Conservation (phyloP, 64 coral and sea anemone species). For the Actinia tenebrosa region DNA sequence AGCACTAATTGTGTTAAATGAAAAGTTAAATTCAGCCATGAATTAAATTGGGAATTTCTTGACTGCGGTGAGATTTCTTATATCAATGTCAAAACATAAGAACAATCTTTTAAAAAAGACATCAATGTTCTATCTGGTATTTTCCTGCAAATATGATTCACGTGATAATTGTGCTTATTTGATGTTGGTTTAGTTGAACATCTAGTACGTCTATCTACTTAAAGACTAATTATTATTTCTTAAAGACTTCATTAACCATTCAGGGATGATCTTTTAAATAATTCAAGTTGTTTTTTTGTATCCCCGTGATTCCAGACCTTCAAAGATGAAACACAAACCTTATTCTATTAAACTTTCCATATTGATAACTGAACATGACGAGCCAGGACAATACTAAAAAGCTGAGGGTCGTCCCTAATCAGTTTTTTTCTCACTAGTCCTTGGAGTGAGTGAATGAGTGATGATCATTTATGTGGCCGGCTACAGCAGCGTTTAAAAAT, state of each 20-base stretch:
- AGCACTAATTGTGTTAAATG: too few species aligned
- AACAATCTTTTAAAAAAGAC: too few species aligned
- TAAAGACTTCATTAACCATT: not conserved
- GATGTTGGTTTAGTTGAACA: not conserved
- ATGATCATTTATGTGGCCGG: not conserved
- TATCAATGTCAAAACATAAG: too few species aligned
- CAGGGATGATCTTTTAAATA: constrained; percentile 4
- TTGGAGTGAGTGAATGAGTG: not conserved
- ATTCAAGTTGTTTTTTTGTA: constrained; percentile 1
- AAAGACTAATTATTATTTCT: not conserved
- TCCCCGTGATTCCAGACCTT: not conserved
- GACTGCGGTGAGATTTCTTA: too few species aligned
- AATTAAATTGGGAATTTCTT: too few species aligned
- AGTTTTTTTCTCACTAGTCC: too few species aligned
- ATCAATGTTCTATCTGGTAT: not conserved
- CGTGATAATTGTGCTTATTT: not conserved
- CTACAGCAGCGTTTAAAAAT: not conserved
- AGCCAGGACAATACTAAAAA: not conserved
- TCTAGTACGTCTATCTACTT: not conserved
- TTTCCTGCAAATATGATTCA: not conserved
- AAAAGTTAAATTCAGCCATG: too few species aligned
- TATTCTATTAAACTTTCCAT: not conserved
- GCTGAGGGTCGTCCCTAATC: not conserved
- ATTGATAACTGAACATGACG: not conserved
- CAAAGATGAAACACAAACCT: not conserved